phyloP scores from a whole-genome alignment of 64 coral and sea anemone genomes.

The Stylophora pistillata region DNA sequence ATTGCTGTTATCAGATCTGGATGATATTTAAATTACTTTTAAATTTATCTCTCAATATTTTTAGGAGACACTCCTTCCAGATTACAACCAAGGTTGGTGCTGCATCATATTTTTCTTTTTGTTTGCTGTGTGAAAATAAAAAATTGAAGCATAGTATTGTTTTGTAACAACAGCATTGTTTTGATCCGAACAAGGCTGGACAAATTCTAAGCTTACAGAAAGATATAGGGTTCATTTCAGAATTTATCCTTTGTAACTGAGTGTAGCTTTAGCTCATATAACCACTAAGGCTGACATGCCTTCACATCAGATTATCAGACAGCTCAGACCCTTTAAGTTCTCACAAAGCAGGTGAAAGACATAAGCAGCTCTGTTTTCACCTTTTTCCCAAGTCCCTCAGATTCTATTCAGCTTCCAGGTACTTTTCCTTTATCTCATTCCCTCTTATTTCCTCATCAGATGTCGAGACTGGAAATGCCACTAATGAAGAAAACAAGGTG shows the following conservation, averaged over 20 bases:
- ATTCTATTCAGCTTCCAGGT: neutral
- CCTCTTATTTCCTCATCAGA: constrained; percentile 23
- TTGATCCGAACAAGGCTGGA: neutral
- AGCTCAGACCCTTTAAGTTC: no score
- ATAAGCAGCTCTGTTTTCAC: neutral
- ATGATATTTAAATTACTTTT: neutral
- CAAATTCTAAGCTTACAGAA: no score
- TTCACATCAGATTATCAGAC: no score
- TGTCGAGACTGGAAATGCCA: constrained; percentile 28
- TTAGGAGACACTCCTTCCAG: constrained; percentile 91
- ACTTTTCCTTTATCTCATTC: neutral
- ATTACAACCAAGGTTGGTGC: constrained; percentile 71
- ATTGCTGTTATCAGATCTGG: neutral
- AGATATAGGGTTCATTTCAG: no score
- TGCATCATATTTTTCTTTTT: neutral
- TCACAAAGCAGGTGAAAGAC: neutral
- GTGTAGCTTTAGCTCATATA: no score
- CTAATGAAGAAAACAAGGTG: constrained; percentile 66
- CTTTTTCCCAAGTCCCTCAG: neutral
- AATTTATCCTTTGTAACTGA: no score
- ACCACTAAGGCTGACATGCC: no score
- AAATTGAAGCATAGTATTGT: neutral
- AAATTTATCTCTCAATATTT: neutral
- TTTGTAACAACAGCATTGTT: neutral
- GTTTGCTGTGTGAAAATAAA: neutral